Conservation (phyloP, 2,797 vertebrate species). For the Hippopotamyrus pictus region DNA sequence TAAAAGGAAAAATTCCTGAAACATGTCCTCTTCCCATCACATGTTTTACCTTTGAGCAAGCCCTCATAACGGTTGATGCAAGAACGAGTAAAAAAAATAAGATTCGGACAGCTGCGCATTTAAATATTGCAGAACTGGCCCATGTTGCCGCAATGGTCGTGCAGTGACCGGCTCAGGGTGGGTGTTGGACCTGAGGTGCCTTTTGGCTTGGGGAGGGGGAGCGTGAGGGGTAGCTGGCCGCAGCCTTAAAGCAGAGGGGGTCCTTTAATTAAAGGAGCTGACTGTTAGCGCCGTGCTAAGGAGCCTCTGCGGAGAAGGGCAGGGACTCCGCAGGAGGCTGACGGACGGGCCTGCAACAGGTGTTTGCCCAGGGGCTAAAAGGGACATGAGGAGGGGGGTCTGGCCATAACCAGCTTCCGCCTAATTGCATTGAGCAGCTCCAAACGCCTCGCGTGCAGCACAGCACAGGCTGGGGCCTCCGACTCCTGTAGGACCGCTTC, state of each 20-base stretch:
- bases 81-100: not conserved
- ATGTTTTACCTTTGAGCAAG: slow-evolving; percentile 12
- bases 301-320: not conserved
- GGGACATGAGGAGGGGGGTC: not conserved
- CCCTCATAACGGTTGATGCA: not conserved
- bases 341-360: slow-evolving; percentile 17
- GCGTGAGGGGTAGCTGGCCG: not conserved
- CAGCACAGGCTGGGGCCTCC: not conserved
- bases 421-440: slow-evolving; percentile 14
- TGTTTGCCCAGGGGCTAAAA: slow-evolving; percentile 18
- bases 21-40: slow-evolving; percentile 29
- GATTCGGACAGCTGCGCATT: not conserved
- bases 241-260: not conserved
- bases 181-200: not conserved
- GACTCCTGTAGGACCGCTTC: slow-evolving; percentile 55
- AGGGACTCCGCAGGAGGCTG: not conserved
- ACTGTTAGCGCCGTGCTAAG: not conserved
- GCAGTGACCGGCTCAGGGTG: not conserved
- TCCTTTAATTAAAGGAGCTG: not conserved
- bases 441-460: not conserved
- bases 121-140: slow-evolving; percentile 5
- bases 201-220: not conserved
- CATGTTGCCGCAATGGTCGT: not conserved
- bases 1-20: slow-evolving; percentile 50
- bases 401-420: not conserved